A percentile compares a stretch with the other conserved stretches of the same genome.
Evolutionary conservation across 2,888 invertebrate genomes (phyloP).

Genomic region (Trachelus stipa): DNA sequence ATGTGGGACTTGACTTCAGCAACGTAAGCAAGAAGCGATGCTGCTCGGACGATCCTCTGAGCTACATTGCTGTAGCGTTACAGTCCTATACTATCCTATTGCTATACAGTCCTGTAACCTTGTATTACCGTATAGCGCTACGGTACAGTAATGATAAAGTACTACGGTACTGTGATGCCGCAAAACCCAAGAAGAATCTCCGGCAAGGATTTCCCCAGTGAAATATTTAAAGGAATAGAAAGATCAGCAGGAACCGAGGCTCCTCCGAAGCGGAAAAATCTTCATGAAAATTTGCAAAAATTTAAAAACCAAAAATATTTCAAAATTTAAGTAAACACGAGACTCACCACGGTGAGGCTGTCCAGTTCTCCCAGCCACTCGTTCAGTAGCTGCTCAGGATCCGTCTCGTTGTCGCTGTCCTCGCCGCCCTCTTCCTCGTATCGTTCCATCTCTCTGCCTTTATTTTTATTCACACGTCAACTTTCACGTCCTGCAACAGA

Average conservation of each 20-base stretch:
- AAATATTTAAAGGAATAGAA: neutral
- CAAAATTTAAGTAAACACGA: neutral
- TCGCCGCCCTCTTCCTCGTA: slow-evolving; percentile 68
- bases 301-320: neutral
- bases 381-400: slow-evolving; percentile 81
- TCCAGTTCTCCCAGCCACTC: slow-evolving; percentile 84
- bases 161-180: neutral
- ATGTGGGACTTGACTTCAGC: neutral
- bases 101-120: too few species aligned
- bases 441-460: slow-evolving; percentile 53
- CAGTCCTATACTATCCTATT: too few species aligned
- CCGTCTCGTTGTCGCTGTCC: slow-evolving; percentile 75
- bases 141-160: neutral
- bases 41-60: neutral
- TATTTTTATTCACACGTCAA: neutral
- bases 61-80: neutral
- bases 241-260: neutral
- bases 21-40: neutral
- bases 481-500: slow-evolving; percentile 9
- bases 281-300: neutral
- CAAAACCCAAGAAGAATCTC: neutral
- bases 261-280: neutral
- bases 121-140: neutral
- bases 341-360: slow-evolving; percentile 79
- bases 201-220: neutral